phyloP scores from a whole-genome alignment of 2,888 invertebrate genomes.

The Rhopalosiphum nymphaeae region DNA sequence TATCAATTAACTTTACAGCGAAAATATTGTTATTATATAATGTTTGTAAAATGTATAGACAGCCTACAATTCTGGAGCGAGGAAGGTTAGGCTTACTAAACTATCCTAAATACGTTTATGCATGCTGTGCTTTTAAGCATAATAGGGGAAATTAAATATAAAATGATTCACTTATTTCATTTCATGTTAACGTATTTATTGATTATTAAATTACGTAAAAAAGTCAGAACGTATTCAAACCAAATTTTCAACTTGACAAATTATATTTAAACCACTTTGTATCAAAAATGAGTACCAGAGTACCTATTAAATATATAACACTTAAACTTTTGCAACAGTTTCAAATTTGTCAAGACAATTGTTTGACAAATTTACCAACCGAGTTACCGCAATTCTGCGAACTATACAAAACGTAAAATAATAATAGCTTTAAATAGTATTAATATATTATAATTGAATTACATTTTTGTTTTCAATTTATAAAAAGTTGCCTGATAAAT shows the following conservation, averaged over 20 bases:
- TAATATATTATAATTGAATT: neutral
- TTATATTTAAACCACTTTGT: neutral
- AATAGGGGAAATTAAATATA: neutral
- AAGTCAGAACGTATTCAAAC: neutral
- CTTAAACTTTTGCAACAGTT: neutral
- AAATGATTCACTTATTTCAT: neutral
- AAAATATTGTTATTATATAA: neutral
- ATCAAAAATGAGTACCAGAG: neutral
- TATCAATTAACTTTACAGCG: neutral
- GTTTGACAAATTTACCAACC: neutral
- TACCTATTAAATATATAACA: neutral
- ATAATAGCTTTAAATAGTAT: neutral
- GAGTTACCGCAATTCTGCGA: neutral
- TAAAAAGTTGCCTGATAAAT: slow-evolving; percentile 24
- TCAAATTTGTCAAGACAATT: neutral
- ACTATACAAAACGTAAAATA: neutral
- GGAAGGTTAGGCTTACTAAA: neutral
- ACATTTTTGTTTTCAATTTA: slow-evolving; percentile 18
- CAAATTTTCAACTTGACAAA: neutral
- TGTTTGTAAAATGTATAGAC: neutral
- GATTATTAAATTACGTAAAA: neutral
- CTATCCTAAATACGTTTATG: neutral
- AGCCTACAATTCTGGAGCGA: neutral
- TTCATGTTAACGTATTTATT: neutral
- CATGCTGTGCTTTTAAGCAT: neutral